Percentiles rank a stretch among this genome's conserved stretches.
phyloP scores from a whole-genome alignment of 1,140 invertebrate species.

The Atta cephalotes region DNA sequence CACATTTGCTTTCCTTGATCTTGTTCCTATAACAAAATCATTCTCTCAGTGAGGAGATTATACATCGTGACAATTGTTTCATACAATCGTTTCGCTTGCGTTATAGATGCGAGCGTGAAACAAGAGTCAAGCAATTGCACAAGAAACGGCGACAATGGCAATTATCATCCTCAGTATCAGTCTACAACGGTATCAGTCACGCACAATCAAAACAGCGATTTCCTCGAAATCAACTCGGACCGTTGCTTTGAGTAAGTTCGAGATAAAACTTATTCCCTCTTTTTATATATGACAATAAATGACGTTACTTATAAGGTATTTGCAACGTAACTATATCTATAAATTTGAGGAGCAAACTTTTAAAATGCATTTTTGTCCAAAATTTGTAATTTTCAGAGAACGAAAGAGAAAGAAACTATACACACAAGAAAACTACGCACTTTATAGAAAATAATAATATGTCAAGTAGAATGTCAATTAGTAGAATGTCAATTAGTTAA shows the following conservation, averaged over 20 bases:
- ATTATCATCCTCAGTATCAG: conserved; percentile 73
- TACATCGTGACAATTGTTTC: neutral
- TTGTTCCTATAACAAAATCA: too few species aligned
- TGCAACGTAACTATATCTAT: too few species aligned
- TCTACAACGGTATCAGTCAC: conserved; percentile 46
- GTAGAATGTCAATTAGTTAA: too few species aligned
- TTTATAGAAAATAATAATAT: too few species aligned
- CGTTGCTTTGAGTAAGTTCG: conserved; percentile 74
- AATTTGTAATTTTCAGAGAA: too few species aligned
- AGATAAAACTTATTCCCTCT: neutral
- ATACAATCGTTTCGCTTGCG: neutral
- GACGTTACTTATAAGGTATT: too few species aligned
- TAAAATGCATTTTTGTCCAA: too few species aligned
- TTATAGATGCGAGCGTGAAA: conserved; percentile 73
- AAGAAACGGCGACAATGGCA: conserved; percentile 61
- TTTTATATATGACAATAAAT: neutral
- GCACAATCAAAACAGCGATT: conserved; percentile 68
- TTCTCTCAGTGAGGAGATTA: neutral
- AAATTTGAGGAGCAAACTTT: too few species aligned
- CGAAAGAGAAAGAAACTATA: too few species aligned
- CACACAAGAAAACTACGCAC: too few species aligned
- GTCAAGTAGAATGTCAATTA: too few species aligned
- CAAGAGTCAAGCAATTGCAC: conserved; percentile 76
- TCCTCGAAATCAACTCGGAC: conserved; percentile 74
- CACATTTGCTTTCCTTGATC: too few species aligned